Conservation (phyloP, 2,888 invertebrate genomes). For the Liopterus haemorrhoidalis region DNA sequence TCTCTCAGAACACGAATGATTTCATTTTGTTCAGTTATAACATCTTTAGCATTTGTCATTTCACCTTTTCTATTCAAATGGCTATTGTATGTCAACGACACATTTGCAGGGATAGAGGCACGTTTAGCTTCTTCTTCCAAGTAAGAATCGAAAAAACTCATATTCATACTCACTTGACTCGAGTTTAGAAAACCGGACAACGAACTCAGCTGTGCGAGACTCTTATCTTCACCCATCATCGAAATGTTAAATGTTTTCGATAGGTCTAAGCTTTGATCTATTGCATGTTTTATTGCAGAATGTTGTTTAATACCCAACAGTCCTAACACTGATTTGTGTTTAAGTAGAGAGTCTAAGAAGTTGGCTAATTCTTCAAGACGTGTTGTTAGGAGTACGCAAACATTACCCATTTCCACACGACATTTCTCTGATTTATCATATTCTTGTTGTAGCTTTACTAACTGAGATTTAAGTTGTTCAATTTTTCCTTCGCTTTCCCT, state of each 20-base stretch:
- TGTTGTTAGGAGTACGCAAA: constrained; percentile 50
- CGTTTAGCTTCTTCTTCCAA: constrained; percentile 30
- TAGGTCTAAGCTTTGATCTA: constrained; percentile 51
- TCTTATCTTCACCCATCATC: constrained; percentile 47
- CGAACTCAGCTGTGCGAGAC: constrained; percentile 47
- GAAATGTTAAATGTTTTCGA: constrained; percentile 48
- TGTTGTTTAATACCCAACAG: constrained; percentile 49
- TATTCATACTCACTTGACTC: constrained; percentile 34
- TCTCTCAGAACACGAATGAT: constrained; percentile 40
- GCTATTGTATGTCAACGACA: constrained; percentile 41
- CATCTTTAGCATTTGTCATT: constrained; percentile 29
- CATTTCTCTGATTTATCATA: constrained; percentile 42
- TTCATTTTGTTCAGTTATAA: constrained; percentile 28
- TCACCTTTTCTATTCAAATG: constrained; percentile 35
- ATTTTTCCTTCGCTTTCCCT: constrained; percentile 29
- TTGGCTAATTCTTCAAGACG: constrained; percentile 61
- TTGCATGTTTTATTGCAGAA: constrained; percentile 50
- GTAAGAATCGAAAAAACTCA: constrained; percentile 27
- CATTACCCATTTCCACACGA: constrained; percentile 44
- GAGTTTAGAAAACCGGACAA: constrained; percentile 46
- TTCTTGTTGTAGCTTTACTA: constrained; percentile 38
- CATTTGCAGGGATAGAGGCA: constrained; percentile 37
- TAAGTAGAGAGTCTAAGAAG: constrained; percentile 59
- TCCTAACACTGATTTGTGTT: constrained; percentile 55
- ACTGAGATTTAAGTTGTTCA: constrained; percentile 33